A percentile compares a stretch with the other conserved stretches of the same genome.
phyloP scores from a whole-genome alignment of 2,113 vertebrate genomes.

The Setophaga coronata region DNA sequence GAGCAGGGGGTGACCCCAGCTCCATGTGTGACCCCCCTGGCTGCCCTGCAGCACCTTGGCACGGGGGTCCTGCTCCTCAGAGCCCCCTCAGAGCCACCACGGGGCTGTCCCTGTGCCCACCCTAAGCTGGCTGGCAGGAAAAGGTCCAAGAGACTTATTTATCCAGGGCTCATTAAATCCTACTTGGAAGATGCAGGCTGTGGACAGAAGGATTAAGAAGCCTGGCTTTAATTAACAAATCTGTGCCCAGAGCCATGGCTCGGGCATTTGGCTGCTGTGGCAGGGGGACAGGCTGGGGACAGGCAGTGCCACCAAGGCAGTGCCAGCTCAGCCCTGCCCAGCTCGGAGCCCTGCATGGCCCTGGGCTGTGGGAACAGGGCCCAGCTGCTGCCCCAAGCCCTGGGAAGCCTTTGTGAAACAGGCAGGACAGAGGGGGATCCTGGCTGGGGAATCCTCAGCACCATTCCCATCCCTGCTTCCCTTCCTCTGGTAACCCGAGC shows the following conservation, averaged over 20 bases:
- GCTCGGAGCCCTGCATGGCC: accelerated
- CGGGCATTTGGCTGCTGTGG: slow-evolving; percentile 1
- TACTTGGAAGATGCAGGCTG: neutral
- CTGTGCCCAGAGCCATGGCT: neutral
- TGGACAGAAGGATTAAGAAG: slow-evolving; percentile 44
- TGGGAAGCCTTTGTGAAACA: accelerated
- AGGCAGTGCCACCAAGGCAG: neutral
- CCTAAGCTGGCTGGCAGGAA: neutral
- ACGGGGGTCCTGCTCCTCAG: neutral
- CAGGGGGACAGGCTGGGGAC: neutral
- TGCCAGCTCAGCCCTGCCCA: accelerated
- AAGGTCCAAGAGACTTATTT: slow-evolving; percentile 25
- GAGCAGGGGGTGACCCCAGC: neutral
- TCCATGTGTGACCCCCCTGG: accelerated
- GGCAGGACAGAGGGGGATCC: neutral
- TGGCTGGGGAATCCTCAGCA: accelerated
- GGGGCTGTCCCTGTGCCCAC: neutral
- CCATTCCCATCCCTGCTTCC: neutral
- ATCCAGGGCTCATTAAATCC: slow-evolving; percentile 13
- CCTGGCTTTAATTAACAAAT: slow-evolving; percentile 62
- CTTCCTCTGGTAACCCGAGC: neutral
- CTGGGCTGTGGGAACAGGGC: neutral
- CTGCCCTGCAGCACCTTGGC: neutral
- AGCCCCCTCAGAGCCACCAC: neutral
- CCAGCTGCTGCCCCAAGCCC: neutral